A percentile compares a stretch with the other conserved stretches of the same genome.
Evolutionary conservation across 1,140 invertebrate genomes (phyloP).

Genomic region (Triops cancriformis): DNA sequence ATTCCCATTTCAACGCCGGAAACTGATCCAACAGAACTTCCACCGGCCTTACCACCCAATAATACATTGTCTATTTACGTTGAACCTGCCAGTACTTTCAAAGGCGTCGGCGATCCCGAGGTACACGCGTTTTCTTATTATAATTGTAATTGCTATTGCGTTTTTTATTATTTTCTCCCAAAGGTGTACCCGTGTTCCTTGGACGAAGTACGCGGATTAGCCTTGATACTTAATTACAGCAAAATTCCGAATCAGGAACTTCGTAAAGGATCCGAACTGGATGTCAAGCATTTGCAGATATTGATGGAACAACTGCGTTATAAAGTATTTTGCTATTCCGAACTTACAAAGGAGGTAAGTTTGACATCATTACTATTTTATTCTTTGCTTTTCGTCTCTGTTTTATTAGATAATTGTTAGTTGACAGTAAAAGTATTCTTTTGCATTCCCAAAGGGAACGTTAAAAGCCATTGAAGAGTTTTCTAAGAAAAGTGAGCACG

Average conservation of each 20-base stretch:
- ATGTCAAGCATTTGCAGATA: constrained; percentile 13
- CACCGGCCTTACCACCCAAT: background rate
- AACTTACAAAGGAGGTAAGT: too few species aligned
- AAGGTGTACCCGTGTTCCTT: background rate
- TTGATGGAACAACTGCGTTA: constrained; percentile 23
- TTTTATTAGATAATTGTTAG: too few species aligned
- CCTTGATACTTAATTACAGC: constrained; percentile 21
- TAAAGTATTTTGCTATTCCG: background rate
- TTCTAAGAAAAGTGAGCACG: constrained; percentile 7
- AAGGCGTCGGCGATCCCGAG: background rate
- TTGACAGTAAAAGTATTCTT: too few species aligned
- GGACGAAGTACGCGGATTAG: constrained; percentile 15
- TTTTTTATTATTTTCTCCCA: background rate
- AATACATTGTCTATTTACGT: background rate
- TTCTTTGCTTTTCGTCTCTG: too few species aligned
- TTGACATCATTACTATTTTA: too few species aligned
- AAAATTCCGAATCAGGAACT: background rate
- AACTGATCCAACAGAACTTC: background rate
- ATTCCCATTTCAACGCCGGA: background rate
- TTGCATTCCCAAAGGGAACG: too few species aligned
- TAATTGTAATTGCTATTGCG: too few species aligned
- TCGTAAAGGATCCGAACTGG: constrained; percentile 18
- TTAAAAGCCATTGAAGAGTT: constrained; percentile 12
- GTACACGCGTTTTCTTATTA: too few species aligned
- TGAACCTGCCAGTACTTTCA: background rate